A percentile compares a stretch with the other conserved stretches of the same genome.
phyloP scores from a whole-genome alignment of 2,888 invertebrate genomes.

The Dryocosmus kuriphilus region DNA sequence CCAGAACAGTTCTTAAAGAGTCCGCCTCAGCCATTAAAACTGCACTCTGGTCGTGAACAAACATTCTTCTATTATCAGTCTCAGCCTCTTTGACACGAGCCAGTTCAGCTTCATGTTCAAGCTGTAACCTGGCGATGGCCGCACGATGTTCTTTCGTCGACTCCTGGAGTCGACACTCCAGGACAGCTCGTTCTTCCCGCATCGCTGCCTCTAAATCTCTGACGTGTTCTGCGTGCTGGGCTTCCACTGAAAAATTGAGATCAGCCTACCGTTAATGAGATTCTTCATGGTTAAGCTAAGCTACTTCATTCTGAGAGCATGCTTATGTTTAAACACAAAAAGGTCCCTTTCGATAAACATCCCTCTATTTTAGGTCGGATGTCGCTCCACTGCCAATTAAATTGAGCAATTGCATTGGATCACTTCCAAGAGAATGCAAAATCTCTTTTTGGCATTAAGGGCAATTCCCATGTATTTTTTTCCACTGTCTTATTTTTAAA shows the following conservation, averaged over 20 bases:
- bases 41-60: slow-evolving; percentile 78
- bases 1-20: slow-evolving; percentile 92
- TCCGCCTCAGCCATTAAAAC: slow-evolving; percentile 86
- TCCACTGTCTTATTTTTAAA: background rate
- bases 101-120: slow-evolving; percentile 81
- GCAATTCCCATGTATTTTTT: background rate
- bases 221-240: slow-evolving; percentile 64
- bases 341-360: slow-evolving; percentile 27
- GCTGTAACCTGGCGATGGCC: slow-evolving; percentile 69
- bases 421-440: slow-evolving; percentile 27
- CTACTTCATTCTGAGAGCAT: background rate
- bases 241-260: slow-evolving; percentile 65
- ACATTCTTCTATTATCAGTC: slow-evolving; percentile 78
- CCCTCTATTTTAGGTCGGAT: slow-evolving; percentile 23
- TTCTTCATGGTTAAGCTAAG: background rate
- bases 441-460: slow-evolving; percentile 4
- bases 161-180: slow-evolving; percentile 67
- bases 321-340: slow-evolving; percentile 22
- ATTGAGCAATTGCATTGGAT: slow-evolving; percentile 32
- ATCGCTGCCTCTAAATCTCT: slow-evolving; percentile 63
- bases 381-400: slow-evolving; percentile 22
- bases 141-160: slow-evolving; percentile 69
- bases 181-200: slow-evolving; percentile 67
- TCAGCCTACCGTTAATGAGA: slow-evolving; percentile 12
- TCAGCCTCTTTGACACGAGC: slow-evolving; percentile 78